Evolutionary conservation across 2,113 vertebrate species (phyloP), one percentile per base, ranked within the genome.

Genomic region (Myanophis thanlyinensis): DNA sequence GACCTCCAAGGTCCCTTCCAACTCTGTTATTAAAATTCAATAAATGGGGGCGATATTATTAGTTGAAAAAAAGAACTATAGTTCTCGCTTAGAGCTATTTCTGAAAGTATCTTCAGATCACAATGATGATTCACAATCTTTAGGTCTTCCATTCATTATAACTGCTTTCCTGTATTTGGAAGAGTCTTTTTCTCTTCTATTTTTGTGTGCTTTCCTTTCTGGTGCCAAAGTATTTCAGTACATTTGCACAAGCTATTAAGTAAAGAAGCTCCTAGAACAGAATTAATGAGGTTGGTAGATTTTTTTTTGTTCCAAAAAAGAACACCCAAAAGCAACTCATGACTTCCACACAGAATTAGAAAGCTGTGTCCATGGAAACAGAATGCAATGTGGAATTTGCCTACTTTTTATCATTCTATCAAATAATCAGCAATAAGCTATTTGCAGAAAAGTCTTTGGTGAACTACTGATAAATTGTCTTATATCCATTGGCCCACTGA

Each of bases 341-440:
- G 27, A 85, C 90, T 97, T 96, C 93, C 94, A 94, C 94, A 94
- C 95, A 96, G 95, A 97, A 96, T 97, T 97, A 96, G 97, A 96
- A 97, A 97, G 91, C 92, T 88, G 97, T 98, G 97, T 96, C 98
- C 97, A 98, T 98, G 97, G 98, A 98, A 98, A 98, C 98, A 96
- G 97, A 97, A 96, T 91, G 89, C 97, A 97, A 94, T 92, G 93
- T 96, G 94, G 96, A 95, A 97, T 96, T 96, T 93, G 84, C 25
- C 22, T 93, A 95, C 95, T 47, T 96, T 96, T 93, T 73, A 90
- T 95, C 52, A 92, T 73, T 2, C 56, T 80, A 93, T 92, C 44
- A 93, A 59, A 18, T 92, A 96, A 97, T 92, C 97, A 96, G 96
- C 89, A 90, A 91, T 90, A 93, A 90, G 18, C 35, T 20, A 35